Base-by-base conservation (phyloP, 2,888 invertebrate species). In the Oligia latruncula region DNA sequence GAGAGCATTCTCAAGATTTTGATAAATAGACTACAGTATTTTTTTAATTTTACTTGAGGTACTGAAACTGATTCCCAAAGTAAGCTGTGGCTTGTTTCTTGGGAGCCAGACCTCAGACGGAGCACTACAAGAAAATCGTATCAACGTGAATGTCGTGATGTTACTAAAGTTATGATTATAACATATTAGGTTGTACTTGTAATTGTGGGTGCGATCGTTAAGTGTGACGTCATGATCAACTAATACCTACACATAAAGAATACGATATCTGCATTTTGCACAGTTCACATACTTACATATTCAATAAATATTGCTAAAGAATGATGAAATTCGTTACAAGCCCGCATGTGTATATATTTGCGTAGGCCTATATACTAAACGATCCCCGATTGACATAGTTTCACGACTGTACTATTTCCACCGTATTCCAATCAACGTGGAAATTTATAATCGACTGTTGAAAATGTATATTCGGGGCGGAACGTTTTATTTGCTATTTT, bases 371-470 rank as follows among this genome's bases (percentile, higher is more conserved):
- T 81, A 83, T 81, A 83, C 79, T 80, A 87, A 88, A 83, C 83
- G 87, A 86, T 83, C 62, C 74, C 71, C 88, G 80, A 87, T 78
- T 84, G 81, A 88, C 80, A 88, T 82, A 86, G 87, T 83, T 88
- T 79, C 77, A 67, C 62, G 62, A 74, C 62, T 81, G 70, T n/a
- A n/a, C 74, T 75, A 77, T 87, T 81, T 81, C 78, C 70, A 80
- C 66, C 70, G 78, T 80, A 74, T 88, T 86, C 81, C 80, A 86
- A 86, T 86, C 81, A 77, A 81, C 77, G 73, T 79, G 71, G 23
- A 83, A 78, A 86, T 80, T 71, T 80, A 77, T 86, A 83, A 82
- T 87, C 74, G 74, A 76, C 75, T 75, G 66, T 77, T 82, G 74
- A 82, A 85, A 85, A 79, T 77, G 43, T 49, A 62, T 62, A 71